Evolutionary conservation across 1,140 invertebrate species (phyloP).

Genomic region (Caenorhabditis remanei): DNA sequence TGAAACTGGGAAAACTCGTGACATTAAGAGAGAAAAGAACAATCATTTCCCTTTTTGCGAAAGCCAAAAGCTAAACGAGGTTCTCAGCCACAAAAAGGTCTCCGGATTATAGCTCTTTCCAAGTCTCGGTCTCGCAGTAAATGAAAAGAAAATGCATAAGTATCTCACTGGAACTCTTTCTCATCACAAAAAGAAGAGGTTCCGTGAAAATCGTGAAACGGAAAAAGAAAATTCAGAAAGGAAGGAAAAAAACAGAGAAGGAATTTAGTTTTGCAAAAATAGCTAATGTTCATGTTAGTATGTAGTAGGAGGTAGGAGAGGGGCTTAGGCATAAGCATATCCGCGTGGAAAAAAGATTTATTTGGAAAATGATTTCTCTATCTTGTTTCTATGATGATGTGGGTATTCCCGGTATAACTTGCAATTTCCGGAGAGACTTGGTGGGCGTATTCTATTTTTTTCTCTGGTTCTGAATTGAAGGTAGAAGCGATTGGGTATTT

Average conservation of each 20-base stretch:
- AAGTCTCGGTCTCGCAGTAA: neutral
- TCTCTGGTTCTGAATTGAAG: neutral
- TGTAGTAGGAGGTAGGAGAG: neutral
- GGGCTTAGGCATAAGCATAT: neutral
- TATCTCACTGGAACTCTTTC: neutral
- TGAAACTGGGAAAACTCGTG: neutral
- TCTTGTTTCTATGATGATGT: constrained; percentile 11
- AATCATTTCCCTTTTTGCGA: neutral
- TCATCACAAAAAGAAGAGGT: neutral
- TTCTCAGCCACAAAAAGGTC: constrained; percentile 48
- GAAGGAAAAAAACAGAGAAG: constrained; percentile 6
- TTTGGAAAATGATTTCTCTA: neutral
- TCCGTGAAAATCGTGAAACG: neutral
- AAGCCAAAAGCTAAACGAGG: neutral
- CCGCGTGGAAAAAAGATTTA: neutral
- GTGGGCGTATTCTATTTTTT: neutral
- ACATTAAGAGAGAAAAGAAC: neutral
- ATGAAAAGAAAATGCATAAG: constrained; percentile 21
- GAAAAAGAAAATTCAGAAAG: neutral
- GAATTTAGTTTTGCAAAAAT: neutral
- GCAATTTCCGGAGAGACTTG: constrained; percentile 18
- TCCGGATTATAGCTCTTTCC: constrained; percentile 1
- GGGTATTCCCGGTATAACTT: constrained; percentile 20
- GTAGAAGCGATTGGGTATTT: too few relatives aligned
- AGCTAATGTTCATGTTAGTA: neutral